Base-by-base conservation (phyloP, 2,113 vertebrate species). In the Ardeotis arabs region DNA sequence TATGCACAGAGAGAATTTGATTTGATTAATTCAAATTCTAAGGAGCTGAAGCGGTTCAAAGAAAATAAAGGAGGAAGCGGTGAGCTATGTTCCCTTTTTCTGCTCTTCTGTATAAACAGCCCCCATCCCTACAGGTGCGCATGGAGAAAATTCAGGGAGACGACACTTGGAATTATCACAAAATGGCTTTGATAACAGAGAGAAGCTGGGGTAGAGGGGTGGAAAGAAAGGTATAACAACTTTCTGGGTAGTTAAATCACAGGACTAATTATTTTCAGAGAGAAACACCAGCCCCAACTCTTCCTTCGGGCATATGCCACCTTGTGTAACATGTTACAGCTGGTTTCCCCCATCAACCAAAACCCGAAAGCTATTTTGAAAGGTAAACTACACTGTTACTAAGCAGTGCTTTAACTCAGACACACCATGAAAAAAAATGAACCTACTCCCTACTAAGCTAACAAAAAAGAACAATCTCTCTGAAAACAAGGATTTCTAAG, bases 161-260 rank as follows among this genome's bases (percentile, higher is more conserved):
- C 50, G 78, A 84, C 58, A 78, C 35, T 73, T 79, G n/a, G 66
- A 90, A 69, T 85, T 89, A 91, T 89, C 74, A 82, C 3, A 27
- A 77, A 91, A 94, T 18, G 12, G 62, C 84, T 95, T 89, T 96
- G 81, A 94, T 95, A 89, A 95, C 66, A 84, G 47, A 95, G 64
- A 93, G 49, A 96, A 88, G 79, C 72, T 81, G 79, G 41, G 79
- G 93, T 83, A 82, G 74, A 84, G 7, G 52, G 49, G 21, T 83
- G 14, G 90, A 87, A 89, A 84, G 68, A 84, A 69, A 44, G 52
- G 94, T 92, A 74, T 83, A 96, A 94, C 74, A 84, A 84, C 76
- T 94, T 93, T 70, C 52, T 73, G 70, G 22, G 29, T 66, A 87
- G n/a, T 73, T 91, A 85, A 87, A 84, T 18, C 18, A 8, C 52